A percentile compares a stretch with the other conserved stretches of the same genome.
phyloP scores from a whole-genome alignment of 2,888 invertebrate species.

The Cheilosia impressa region DNA sequence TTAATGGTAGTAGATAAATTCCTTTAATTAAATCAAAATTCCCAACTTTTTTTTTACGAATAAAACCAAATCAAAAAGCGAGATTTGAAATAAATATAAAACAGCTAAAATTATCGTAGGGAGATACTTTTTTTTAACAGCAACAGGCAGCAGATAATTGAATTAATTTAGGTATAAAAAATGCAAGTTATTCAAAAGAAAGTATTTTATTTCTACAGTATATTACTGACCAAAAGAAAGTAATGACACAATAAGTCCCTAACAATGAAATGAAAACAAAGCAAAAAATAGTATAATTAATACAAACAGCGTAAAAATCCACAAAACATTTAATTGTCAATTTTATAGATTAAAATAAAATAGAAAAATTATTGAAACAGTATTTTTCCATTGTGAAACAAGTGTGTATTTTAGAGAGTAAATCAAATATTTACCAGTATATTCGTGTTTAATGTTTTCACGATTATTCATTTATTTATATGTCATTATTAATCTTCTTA shows the following conservation, averaged over 20 bases:
- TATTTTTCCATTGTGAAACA: slow-evolving; percentile 53
- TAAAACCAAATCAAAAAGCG: slow-evolving; percentile 1
- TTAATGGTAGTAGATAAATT: slow-evolving; percentile 1
- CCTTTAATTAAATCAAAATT: neutral
- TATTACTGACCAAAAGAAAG: slow-evolving; percentile 37
- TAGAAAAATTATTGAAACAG: slow-evolving; percentile 26
- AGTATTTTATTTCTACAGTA: neutral
- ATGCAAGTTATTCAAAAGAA: neutral
- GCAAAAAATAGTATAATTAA: neutral
- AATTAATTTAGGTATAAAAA: neutral
- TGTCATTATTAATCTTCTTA: slow-evolving; percentile 19
- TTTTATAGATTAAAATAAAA: slow-evolving; percentile 50
- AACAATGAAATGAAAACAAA: slow-evolving; percentile 8
- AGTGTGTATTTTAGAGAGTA: slow-evolving; percentile 32
- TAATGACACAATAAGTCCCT: slow-evolving; percentile 27
- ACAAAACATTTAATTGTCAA: slow-evolving; percentile 61
- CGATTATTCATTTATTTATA: slow-evolving; percentile 1
- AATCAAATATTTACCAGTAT: slow-evolving; percentile 24
- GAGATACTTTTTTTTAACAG: neutral
- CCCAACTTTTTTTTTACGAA: slow-evolving; percentile 11
- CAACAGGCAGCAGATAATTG: no score
- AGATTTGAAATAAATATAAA: neutral
- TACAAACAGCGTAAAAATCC: neutral
- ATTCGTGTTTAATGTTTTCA: slow-evolving; percentile 32
- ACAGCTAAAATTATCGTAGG: neutral